These are phyloP conservation scores for Pao palembangensis DNA, from an alignment of 2,113 vertebrate genomes.

Conservation along the genomic window DNA sequence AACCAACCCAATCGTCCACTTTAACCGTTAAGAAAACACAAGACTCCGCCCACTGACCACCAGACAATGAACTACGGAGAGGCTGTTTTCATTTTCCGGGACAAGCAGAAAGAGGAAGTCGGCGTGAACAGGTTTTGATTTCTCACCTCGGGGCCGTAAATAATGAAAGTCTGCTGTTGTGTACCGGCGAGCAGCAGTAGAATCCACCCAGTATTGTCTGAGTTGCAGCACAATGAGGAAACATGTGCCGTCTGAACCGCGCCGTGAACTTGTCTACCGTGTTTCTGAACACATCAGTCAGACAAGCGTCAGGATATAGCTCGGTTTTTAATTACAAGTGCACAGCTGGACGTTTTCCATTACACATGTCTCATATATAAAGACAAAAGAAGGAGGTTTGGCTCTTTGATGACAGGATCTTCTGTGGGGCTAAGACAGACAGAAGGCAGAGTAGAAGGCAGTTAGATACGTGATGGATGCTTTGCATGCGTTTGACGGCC, in stretches of 20 bases:
- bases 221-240: not conserved
- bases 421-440: constrained; percentile 21
- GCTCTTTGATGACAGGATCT: constrained; percentile 28
- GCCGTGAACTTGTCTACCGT: no score
- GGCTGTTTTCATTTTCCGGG: no score
- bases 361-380: constrained; percentile 31
- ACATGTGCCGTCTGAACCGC: constrained; percentile 27
- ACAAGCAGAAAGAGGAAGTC: no score
- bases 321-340: constrained; percentile 60
- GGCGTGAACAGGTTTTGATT: no score
- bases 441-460: constrained; percentile 37
- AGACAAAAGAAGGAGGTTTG: constrained; percentile 24
- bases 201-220: not conserved
- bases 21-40: no score
- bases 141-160: not conserved
- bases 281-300: not conserved
- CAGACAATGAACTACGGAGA: no score
- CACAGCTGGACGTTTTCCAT: constrained; percentile 38
- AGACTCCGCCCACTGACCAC: no score
- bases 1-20: no score
- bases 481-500: constrained; percentile 16
- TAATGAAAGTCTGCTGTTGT: not conserved
- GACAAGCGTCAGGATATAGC: constrained; percentile 17
- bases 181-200: not conserved
- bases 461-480: constrained; percentile 12